Conservation (phyloP, 2,113 vertebrate genomes). For the Calidris pugnax region DNA sequence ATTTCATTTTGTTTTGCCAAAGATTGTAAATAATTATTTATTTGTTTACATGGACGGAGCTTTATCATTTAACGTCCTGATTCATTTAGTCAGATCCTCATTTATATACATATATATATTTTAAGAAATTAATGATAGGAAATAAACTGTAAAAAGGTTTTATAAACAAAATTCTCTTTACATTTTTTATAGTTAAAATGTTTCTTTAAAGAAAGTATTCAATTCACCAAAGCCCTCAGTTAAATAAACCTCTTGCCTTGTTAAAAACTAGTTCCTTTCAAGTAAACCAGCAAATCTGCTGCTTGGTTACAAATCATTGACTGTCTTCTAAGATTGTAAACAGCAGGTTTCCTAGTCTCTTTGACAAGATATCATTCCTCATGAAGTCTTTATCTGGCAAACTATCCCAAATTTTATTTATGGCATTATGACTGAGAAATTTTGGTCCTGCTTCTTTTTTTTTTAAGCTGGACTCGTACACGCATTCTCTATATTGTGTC, state of each 20-base stretch:
- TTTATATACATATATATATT: conserved; percentile 27
- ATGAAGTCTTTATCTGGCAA: neutral
- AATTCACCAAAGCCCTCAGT: neutral
- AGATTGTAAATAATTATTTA: conserved; percentile 99
- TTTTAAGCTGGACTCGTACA: neutral
- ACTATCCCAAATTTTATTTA: neutral
- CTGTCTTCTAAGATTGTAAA: neutral
- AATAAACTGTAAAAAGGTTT: conserved; percentile 80
- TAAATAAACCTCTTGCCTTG: neutral
- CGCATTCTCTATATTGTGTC: neutral
- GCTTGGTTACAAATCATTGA: neutral
- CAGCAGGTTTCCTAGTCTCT: neutral
- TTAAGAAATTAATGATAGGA: conserved; percentile 74
- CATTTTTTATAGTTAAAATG: conserved; percentile 63
- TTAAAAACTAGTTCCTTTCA: neutral
- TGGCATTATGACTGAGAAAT: neutral
- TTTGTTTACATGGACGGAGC: conserved; percentile 89
- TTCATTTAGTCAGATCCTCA: conserved; percentile 72
- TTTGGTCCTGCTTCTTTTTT: neutral
- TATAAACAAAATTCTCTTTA: conserved; percentile 71
- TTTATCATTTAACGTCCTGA: conserved; percentile 75
- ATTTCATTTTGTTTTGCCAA: conserved; percentile 80
- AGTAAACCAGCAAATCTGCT: neutral
- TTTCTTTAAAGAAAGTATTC: neutral
- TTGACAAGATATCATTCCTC: neutral